Conservation (phyloP, 2,888 invertebrate genomes). For the Stenichneumon culpator region DNA sequence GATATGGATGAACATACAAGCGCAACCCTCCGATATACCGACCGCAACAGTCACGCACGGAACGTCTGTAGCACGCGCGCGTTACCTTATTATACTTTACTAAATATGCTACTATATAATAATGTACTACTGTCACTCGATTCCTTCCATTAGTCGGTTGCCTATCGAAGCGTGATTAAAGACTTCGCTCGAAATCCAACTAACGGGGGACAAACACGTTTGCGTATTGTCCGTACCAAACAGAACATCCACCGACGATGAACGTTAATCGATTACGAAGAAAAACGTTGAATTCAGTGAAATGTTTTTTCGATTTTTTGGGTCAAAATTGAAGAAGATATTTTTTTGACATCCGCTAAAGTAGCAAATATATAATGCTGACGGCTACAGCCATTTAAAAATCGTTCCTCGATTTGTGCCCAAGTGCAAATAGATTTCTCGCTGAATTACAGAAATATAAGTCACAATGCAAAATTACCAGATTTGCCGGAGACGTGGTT, state of each 20-base stretch:
- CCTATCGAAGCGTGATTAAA: constrained; percentile 77
- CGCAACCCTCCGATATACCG: constrained; percentile 41
- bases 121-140: constrained; percentile 33
- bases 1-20: constrained; percentile 60
- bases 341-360: no score
- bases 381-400: not conserved
- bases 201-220: not conserved
- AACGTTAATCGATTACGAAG: not conserved
- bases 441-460: not conserved
- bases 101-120: constrained; percentile 18
- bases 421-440: not conserved
- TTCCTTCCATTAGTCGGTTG: constrained; percentile 74
- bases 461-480: not conserved
- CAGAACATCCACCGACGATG: not conserved
- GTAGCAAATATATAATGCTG: no score
- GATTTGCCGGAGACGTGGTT: not conserved
- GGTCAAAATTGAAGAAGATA: no score
- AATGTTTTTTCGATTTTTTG: no score
- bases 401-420: not conserved
- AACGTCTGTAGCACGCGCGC: constrained; percentile 37
- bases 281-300: no score
- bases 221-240: not conserved
- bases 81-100: constrained; percentile 3
- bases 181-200: constrained; percentile 15
- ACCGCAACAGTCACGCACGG: constrained; percentile 56